A percentile compares a stretch with the other conserved stretches of the same genome.
Evolutionary conservation across 2,113 vertebrate genomes (phyloP).

Genomic region (Proterorhinus semilunaris): DNA sequence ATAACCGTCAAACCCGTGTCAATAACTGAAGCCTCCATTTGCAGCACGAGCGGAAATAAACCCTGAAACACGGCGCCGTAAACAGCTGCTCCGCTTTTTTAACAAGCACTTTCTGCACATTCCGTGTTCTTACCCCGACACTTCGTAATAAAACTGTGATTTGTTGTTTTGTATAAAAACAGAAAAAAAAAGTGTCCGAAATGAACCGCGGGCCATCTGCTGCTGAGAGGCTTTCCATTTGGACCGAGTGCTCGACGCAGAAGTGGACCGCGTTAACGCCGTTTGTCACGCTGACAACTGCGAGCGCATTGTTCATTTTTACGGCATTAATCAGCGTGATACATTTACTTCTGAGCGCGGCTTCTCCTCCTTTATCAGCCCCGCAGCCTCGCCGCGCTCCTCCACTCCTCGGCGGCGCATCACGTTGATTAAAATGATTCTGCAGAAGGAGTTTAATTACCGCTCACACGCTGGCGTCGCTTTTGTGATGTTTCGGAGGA

Average conservation of each 20-base stretch:
- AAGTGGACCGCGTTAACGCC: slow-evolving; percentile 9
- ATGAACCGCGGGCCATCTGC: slow-evolving; percentile 4
- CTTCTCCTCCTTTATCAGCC: slow-evolving; percentile 1
- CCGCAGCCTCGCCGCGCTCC: neutral
- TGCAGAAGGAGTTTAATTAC: slow-evolving; percentile 4
- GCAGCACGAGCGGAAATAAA: neutral
- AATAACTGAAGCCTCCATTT: slow-evolving; percentile 1
- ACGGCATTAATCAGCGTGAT: slow-evolving; percentile 4
- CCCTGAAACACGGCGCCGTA: neutral
- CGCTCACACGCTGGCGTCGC: neutral
- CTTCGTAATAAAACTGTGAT: slow-evolving; percentile 3
- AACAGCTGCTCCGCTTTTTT: neutral
- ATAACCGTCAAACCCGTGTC: neutral
- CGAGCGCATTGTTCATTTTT: slow-evolving; percentile 11
- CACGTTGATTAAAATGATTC: slow-evolving; percentile 7
- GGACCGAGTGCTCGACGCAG: slow-evolving; percentile 2
- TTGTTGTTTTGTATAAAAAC: neutral
- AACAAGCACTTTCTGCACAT: neutral
- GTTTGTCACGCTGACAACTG: slow-evolving; percentile 9
- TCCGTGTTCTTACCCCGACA: neutral
- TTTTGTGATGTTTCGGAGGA: neutral
- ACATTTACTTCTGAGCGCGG: neutral
- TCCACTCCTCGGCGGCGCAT: neutral
- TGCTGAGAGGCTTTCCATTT: slow-evolving; percentile 1
- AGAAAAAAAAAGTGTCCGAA: neutral